Percentiles rank a stretch among this genome's conserved stretches.
Conservation (phyloP, 1,140 invertebrate genomes). For the Cydia strobilella region DNA sequence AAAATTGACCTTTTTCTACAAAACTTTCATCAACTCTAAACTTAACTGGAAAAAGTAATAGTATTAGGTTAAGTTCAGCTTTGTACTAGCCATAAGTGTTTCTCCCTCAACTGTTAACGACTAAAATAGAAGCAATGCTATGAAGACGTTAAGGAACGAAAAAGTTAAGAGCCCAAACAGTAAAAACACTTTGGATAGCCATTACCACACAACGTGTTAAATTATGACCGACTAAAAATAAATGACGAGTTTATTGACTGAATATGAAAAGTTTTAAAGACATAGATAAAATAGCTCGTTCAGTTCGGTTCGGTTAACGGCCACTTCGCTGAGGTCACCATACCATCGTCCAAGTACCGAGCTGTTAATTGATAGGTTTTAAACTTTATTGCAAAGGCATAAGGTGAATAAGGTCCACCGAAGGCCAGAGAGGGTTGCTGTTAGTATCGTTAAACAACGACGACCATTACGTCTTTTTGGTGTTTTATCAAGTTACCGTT, state of each 20-base stretch:
- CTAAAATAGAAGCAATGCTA: background rate
- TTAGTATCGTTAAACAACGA: conserved; percentile 51
- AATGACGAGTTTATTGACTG: conserved; percentile 25
- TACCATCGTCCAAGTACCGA: background rate
- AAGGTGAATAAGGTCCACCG: too few species aligned
- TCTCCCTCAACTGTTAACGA: background rate
- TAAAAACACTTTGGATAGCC: conserved; percentile 11
- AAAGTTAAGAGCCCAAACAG: background rate
- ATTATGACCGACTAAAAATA: conserved; percentile 24
- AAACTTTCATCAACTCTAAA: background rate
- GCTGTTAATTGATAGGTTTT: too few species aligned
- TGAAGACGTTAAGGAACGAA: background rate
- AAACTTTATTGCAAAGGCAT: background rate
- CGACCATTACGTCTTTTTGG: conserved; percentile 59
- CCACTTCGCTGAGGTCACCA: conserved; percentile 58
- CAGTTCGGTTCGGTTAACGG: conserved; percentile 57
- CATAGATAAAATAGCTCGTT: conserved; percentile 38
- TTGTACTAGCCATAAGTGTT: background rate
- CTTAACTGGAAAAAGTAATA: too few species aligned
- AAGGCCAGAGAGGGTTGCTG: too few species aligned
- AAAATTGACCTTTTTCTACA: background rate
- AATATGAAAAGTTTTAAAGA: conserved; percentile 15
- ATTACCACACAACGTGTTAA: conserved; percentile 12
- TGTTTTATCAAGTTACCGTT: conserved; percentile 67
- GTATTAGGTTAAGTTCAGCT: too few species aligned